phyloP scores from a whole-genome alignment of 1,140 invertebrate genomes.

The Chymomyza costata region DNA sequence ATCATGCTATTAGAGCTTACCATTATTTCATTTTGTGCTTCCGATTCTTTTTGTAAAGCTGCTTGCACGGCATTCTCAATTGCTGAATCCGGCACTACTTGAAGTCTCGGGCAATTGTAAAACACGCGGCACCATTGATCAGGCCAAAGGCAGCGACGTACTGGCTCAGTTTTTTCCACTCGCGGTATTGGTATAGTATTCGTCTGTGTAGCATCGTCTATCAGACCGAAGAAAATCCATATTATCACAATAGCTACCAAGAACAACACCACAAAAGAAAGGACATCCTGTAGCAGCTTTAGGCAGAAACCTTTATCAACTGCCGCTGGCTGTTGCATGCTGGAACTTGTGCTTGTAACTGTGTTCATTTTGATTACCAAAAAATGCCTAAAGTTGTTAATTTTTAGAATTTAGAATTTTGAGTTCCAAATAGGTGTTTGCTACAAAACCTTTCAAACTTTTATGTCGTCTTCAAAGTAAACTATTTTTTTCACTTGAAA shows the following conservation, averaged over 20 bases:
- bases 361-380: neutral
- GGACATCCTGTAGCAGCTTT: constrained; percentile 28
- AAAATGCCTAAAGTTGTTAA: constrained; percentile 18
- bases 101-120: too few species aligned
- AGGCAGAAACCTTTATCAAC: neutral
- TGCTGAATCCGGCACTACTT: too few species aligned
- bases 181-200: neutral
- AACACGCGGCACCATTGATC: neutral
- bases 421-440: neutral
- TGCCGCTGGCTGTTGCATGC: neutral
- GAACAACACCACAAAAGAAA: constrained; percentile 34
- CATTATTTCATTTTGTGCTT: too few species aligned
- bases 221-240: constrained; percentile 18
- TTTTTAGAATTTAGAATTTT: neutral
- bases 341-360: neutral
- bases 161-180: too few species aligned
- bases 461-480: neutral
- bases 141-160: neutral
- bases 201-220: constrained; percentile 16
- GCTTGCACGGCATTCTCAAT: too few species aligned
- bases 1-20: too few species aligned
- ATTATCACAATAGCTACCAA: constrained; percentile 26
- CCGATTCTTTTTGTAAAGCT: too few species aligned
- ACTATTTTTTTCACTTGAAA: constrained; percentile 4
- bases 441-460: too few species aligned